phyloP scores from a whole-genome alignment of 2,888 invertebrate genomes.

The Synergus japonicus region DNA sequence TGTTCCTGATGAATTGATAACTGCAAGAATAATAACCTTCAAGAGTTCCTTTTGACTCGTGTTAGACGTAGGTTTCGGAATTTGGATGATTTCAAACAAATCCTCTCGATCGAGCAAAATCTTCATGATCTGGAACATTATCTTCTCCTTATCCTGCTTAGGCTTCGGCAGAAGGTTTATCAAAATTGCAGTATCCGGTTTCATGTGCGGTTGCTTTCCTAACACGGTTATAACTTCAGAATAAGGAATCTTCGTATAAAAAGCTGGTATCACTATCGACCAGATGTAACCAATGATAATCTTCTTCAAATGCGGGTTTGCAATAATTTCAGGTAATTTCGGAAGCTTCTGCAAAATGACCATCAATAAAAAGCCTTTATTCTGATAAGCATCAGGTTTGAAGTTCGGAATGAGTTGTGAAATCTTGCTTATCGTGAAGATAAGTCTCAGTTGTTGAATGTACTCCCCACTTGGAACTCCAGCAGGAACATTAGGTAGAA shows the following conservation, averaged over 20 bases:
- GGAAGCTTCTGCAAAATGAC: constrained; percentile 49
- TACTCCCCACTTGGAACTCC: background rate
- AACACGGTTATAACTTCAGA: background rate
- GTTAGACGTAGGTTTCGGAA: background rate
- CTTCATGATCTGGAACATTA: background rate
- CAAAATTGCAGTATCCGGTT: background rate
- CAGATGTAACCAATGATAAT: constrained; percentile 45
- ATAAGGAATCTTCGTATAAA: constrained; percentile 43
- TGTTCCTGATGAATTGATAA: background rate
- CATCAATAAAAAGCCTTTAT: constrained; percentile 54
- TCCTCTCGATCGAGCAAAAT: background rate
- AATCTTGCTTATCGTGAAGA: constrained; percentile 44
- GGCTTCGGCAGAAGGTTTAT: background rate
- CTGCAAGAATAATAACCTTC: background rate
- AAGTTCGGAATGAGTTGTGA: constrained; percentile 46
- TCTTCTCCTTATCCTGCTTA: background rate
- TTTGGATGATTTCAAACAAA: background rate
- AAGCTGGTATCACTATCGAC: constrained; percentile 45
- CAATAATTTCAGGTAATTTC: constrained; percentile 14
- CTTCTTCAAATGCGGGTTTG: constrained; percentile 39
- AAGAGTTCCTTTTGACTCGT: background rate
- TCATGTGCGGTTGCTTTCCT: background rate
- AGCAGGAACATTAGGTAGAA: constrained; percentile 50
- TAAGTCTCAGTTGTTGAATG: constrained; percentile 45
- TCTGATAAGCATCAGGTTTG: constrained; percentile 50